phyloP scores from a whole-genome alignment of 2,797 vertebrate species.

The Lophius americanus region DNA sequence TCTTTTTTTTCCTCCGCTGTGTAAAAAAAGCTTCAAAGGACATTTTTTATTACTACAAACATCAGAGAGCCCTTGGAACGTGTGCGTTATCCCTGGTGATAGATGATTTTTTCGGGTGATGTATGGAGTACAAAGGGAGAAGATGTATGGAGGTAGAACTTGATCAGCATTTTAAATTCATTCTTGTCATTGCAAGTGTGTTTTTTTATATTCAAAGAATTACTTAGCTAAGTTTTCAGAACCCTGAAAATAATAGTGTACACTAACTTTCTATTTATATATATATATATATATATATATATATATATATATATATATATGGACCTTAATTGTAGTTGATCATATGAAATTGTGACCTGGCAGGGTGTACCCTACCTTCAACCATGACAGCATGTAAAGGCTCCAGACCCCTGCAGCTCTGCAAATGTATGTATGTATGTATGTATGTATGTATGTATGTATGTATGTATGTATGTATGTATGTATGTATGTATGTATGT shows the following conservation, averaged over 20 bases:
- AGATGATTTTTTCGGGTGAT: constrained; percentile 53
- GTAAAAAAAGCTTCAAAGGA: constrained; percentile 20
- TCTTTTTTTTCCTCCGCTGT: constrained; percentile 2
- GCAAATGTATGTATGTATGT: no score
- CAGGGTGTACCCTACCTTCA: no score
- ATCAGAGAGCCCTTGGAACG: constrained; percentile 24
- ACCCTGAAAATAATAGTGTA: background rate
- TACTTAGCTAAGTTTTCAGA: background rate
- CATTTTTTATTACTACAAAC: constrained; percentile 35
- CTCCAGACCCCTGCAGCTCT: no score
- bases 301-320: background rate
- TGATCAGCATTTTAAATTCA: constrained; percentile 22
- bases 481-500: no score
- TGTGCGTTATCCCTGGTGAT: constrained; percentile 13
- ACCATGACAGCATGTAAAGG: no score
- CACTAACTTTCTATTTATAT: background rate
- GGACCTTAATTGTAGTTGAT: background rate
- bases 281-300: no score
- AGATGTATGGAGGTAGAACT: constrained; percentile 10
- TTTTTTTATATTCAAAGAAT: constrained; percentile 14
- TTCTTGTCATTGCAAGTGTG: constrained; percentile 2
- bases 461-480: no score
- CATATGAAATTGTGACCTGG: no score
- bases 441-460: no score
- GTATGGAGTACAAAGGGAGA: constrained; percentile 38